Evolutionary conservation across 1,140 invertebrate species (phyloP).

Genomic region (Caenorhabditis remanei): DNA sequence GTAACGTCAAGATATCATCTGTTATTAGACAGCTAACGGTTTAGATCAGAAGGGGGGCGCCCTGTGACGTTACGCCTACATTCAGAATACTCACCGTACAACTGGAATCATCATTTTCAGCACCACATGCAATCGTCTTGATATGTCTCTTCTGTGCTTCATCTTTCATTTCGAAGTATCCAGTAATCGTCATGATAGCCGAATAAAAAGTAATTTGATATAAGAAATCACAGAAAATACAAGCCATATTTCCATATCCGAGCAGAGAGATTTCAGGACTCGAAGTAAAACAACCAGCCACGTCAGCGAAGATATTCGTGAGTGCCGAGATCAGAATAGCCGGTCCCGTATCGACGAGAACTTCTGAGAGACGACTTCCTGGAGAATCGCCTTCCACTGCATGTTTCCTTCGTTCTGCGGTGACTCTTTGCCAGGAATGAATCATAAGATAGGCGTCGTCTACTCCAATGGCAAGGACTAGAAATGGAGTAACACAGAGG

Average conservation of each 20-base stretch:
- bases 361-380: conserved; percentile 61
- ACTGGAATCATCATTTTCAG: conserved; percentile 48
- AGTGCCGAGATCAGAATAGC: conserved; percentile 68
- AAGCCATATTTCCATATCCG: conserved; percentile 71
- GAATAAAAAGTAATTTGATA: conserved; percentile 77
- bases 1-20: conserved; percentile 6
- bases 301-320: conserved; percentile 71
- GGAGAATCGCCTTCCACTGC: conserved; percentile 52
- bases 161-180: conserved; percentile 71
- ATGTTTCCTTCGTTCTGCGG: conserved; percentile 58
- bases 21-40: background rate
- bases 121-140: conserved; percentile 57
- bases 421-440: conserved; percentile 67
- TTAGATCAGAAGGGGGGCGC: no score
- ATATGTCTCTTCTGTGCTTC: conserved; percentile 62
- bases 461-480: conserved; percentile 70
- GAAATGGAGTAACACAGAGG: conserved; percentile 69
- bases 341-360: conserved; percentile 68
- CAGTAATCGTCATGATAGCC: conserved; percentile 70
- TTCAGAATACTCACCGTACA: conserved; percentile 30
- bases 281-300: conserved; percentile 68
- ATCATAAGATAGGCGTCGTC: conserved; percentile 70
- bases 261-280: conserved; percentile 70
- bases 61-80: no score
- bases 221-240: conserved; percentile 75